Base-by-base conservation (phyloP, 2,113 vertebrate species). In the Panurus biarmicus region DNA sequence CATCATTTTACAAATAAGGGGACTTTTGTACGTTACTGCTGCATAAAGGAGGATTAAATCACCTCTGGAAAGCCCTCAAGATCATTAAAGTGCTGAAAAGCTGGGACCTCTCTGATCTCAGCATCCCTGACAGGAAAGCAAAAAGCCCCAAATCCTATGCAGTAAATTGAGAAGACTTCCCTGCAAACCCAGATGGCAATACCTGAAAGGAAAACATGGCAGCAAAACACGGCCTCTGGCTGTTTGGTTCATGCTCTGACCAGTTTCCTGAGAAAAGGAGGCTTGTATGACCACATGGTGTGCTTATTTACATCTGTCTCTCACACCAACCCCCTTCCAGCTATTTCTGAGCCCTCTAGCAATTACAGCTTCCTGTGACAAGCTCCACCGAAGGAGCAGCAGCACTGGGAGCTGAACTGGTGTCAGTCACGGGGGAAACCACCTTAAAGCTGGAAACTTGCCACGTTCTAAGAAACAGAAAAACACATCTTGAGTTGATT, bases 11-110 rank as follows among this genome's bases (percentile, higher is more conserved):
- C 64, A 92, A 92, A 80, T 74, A 70, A 72, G 29, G 4, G 42
- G 64, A 70, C 54, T 90, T 80, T 9, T 21, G 2, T 53, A 81
- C 0, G 5, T 61, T 79, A 25, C 2, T 60, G 58, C 35, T 85
- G 81, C 70, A 42, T 50, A 57, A 57, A 56, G 25, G 8, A 88
- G n/a, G 36, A 84, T 80, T 87, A 79, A 89, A 72, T 66, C 78
- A 88, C 64, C 85, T 81, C 87, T 71, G 74, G 75, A 95, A 89
- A 91, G 69, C 78, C 71, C 70, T 75, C 38, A 54, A 53, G 61
- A 72, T 50, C 61, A 82, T 16, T 60, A 9, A 45, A 54, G 33
- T 24, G 31, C 57, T 73, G 85, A 84, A 64, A 92, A 72, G 35
- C 58, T 61, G 66, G 5, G 45, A 82, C 54, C 6, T 19, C 53